These are phyloP conservation scores for Tangachromis dhanisi DNA, from an alignment of 2,113 vertebrate species.

Conservation along the genomic window DNA sequence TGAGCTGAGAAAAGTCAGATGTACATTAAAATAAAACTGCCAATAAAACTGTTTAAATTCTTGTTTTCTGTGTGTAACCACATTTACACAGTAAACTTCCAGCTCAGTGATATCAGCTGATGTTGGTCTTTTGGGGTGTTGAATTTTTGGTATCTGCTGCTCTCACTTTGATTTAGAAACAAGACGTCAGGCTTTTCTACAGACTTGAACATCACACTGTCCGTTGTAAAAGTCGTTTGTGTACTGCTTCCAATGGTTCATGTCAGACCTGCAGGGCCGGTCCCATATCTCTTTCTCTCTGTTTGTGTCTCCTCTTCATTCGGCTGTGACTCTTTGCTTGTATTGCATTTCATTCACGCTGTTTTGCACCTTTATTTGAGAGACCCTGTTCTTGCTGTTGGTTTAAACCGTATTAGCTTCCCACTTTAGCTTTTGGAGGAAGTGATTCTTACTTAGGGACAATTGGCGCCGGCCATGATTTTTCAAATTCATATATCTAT, in stretches of 20 bases:
- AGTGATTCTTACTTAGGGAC: not conserved
- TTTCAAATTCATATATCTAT: not conserved
- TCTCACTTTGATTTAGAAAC: not conserved
- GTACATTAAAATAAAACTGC: not conserved
- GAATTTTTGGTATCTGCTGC: not conserved
- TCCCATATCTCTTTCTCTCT: not conserved
- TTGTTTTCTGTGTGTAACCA: not conserved
- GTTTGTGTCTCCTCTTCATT: not conserved
- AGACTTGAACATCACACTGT: not conserved
- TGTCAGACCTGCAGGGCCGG: conserved; percentile 13
- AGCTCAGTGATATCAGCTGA: not conserved
- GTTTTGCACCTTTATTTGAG: not conserved
- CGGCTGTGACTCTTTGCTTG: not conserved
- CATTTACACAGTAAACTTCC: not conserved
- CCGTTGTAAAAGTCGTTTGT: not conserved
- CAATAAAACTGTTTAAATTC: not conserved
- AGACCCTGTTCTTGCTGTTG: not conserved
- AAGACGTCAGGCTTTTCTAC: not conserved
- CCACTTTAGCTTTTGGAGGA: not conserved
- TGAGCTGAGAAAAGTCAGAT: not conserved
- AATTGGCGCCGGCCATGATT: not conserved
- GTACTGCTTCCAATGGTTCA: not conserved
- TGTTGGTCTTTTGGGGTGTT: not conserved
- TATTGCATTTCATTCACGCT: not conserved
- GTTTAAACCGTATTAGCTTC: not conserved